Evolutionary conservation across 2,888 invertebrate genomes (phyloP).

Genomic region (Agrochola lychnidis): DNA sequence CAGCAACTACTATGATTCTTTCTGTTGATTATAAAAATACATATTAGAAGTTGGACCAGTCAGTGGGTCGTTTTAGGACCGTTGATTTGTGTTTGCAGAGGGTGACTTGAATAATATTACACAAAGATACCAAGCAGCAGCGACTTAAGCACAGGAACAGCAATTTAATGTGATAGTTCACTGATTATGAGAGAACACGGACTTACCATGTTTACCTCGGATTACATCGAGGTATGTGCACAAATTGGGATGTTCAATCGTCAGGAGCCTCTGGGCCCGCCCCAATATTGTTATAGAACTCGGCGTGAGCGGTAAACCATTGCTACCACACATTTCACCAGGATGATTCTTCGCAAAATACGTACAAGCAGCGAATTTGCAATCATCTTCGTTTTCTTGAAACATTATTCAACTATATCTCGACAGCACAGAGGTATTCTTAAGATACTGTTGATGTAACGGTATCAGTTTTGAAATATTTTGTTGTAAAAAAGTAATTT

Average conservation of each 20-base stretch:
- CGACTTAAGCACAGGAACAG: background rate
- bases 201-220: conserved; percentile 97
- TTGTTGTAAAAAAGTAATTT: conserved; percentile 9
- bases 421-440: background rate
- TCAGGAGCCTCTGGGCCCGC: conserved; percentile 95
- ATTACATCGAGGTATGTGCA: conserved; percentile 97
- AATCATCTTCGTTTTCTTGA: conserved; percentile 76
- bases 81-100: background rate
- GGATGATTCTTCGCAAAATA: conserved; percentile 98
- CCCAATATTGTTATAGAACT: conserved; percentile 98
- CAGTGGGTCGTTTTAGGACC: no score
- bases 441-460: background rate
- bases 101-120: background rate
- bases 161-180: background rate
- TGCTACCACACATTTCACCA: conserved; percentile 97
- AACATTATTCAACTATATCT: conserved; percentile 63
- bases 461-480: background rate
- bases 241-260: conserved; percentile 94
- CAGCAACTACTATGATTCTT: conserved; percentile 95
- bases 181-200: background rate
- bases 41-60: background rate
- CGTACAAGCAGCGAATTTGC: conserved; percentile 95
- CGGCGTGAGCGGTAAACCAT: conserved; percentile 98
- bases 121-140: background rate
- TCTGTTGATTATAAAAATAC: conserved; percentile 88